Percentiles rank a stretch among this genome's conserved stretches.
These are phyloP conservation scores for Aselliscus stoliczkanus DNA, from an alignment of 2,797 vertebrate species.

Conservation along the genomic window DNA sequence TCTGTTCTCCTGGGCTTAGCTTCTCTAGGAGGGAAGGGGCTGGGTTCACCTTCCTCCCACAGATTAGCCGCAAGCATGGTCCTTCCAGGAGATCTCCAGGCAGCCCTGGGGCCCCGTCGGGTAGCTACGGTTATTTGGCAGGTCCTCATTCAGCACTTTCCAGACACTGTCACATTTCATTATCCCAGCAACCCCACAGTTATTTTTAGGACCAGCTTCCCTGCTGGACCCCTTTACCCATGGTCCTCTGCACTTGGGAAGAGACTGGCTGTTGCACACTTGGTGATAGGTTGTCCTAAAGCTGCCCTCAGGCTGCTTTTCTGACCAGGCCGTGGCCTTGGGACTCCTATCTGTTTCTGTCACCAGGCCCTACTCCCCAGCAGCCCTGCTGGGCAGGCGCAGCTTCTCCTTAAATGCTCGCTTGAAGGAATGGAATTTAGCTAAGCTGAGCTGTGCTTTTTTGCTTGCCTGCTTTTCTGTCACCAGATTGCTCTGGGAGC, in stretches of 20 bases:
- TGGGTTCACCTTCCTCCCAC: not conserved
- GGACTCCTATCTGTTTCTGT: too few relatives aligned
- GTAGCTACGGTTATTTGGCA: not conserved
- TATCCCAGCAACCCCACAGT: not conserved
- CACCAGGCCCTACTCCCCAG: accelerated
- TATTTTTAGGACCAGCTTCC: not conserved
- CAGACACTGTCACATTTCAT: not conserved
- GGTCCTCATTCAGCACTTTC: not conserved
- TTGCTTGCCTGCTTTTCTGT: conserved; percentile 51
- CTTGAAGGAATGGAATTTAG: conserved; percentile 3
- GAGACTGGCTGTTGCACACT: not conserved
- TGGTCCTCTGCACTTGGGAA: not conserved
- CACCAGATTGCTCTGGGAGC: conserved; percentile 51
- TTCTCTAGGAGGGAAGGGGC: not conserved
- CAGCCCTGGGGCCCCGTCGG: not conserved
- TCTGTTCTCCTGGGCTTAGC: not conserved
- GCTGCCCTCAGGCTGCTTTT: not conserved
- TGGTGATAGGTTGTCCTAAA: not conserved
- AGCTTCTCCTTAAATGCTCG: not conserved
- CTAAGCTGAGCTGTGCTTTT: conserved; percentile 1
- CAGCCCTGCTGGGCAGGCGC: not conserved
- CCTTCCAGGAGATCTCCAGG: not conserved
- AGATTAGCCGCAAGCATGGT: not conserved
- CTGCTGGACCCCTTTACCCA: not conserved
- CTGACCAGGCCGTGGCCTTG: not conserved